Percentiles rank a stretch among this genome's conserved stretches.
Evolutionary conservation across 2,888 invertebrate genomes (phyloP).

Genomic region (Protophormia terraenovae): DNA sequence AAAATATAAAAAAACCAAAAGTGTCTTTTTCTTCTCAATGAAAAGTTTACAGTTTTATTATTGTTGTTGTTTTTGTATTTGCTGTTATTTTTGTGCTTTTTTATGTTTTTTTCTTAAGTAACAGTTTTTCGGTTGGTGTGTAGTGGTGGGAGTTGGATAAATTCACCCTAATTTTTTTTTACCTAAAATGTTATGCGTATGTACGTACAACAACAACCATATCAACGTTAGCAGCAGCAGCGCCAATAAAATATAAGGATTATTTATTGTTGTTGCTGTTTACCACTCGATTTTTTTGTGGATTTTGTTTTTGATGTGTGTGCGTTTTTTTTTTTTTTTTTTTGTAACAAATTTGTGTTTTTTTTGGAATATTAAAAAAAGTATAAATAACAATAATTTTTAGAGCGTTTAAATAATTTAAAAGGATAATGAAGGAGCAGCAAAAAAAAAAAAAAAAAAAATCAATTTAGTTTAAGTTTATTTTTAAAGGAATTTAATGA

Average conservation of each 20-base stretch:
- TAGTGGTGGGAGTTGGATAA: conserved; percentile 7
- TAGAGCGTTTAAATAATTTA: background rate
- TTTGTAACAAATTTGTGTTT: background rate
- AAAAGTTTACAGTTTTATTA: conserved; percentile 7
- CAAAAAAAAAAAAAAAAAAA: no score
- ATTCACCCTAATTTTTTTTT: conserved; percentile 26
- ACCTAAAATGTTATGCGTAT: background rate
- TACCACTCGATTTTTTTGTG: conserved; percentile 40
- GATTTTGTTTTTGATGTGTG: background rate
- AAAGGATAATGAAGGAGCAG: background rate
- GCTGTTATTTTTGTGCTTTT: conserved; percentile 10
- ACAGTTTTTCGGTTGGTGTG: conserved; percentile 25
- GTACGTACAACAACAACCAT: background rate
- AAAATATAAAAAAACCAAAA: conserved; percentile 22
- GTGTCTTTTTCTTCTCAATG: background rate
- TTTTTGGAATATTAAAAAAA: background rate
- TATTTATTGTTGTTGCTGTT: conserved; percentile 49
- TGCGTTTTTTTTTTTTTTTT: background rate
- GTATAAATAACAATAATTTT: background rate
- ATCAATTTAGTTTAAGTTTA: no score
- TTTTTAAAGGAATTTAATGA: no score
- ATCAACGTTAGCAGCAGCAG: background rate
- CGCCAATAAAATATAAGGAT: conserved; percentile 42
- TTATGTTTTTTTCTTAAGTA: conserved; percentile 36
- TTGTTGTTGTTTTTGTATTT: conserved; percentile 1